phyloP scores from a whole-genome alignment of 2,797 vertebrate genomes.

The Hoplostethus mediterraneus region DNA sequence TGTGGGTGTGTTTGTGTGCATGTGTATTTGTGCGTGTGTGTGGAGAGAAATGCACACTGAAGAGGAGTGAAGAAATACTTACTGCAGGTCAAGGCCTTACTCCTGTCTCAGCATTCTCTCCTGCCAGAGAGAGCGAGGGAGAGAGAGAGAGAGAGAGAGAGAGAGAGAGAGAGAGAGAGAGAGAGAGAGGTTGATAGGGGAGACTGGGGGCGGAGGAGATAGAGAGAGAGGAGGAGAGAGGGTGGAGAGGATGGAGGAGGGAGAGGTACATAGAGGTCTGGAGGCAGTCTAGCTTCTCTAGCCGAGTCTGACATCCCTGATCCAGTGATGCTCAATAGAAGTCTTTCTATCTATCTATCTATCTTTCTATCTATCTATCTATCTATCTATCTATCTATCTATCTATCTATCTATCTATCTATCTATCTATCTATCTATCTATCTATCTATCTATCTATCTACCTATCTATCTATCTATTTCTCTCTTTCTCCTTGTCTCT shows the following conservation, averaged over 20 bases:
- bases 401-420: neutral
- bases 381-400: neutral
- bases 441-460: neutral
- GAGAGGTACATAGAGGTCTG: conserved; percentile 30
- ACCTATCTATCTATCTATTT: neutral
- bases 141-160: neutral
- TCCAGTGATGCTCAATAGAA: too few relatives aligned
- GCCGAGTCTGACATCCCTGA: neutral
- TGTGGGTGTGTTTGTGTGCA: conserved; percentile 16
- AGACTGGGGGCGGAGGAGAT: neutral
- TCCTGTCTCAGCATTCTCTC: conserved; percentile 4
- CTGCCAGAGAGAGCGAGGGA: neutral
- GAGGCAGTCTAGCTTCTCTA: neutral
- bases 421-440: neutral
- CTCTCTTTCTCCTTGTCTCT: conserved; percentile 12
- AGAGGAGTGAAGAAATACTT: conserved; percentile 9
- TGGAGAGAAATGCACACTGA: conserved; percentile 15
- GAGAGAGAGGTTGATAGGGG: neutral
- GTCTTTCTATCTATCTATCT: neutral
- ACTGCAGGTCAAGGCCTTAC: conserved; percentile 39
- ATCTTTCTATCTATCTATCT: neutral
- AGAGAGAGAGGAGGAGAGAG: conserved; percentile 26
- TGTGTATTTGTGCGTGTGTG: conserved; percentile 29
- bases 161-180: neutral
- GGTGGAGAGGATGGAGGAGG: neutral